Conservation (phyloP, 1,140 invertebrate species). For the Heliconius hewitsoni region DNA sequence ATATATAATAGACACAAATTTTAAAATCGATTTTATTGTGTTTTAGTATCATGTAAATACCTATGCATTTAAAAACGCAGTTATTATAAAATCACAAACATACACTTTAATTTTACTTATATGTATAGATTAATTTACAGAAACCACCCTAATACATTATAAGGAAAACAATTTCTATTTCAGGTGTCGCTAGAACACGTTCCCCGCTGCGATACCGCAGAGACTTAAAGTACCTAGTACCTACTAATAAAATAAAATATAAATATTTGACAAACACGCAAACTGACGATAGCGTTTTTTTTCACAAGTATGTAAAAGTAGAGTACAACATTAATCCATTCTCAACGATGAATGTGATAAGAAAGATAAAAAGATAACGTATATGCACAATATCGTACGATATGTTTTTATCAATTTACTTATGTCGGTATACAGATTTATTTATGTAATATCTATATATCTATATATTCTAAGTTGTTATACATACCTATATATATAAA, state of each 20-base stretch:
- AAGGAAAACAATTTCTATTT: not conserved
- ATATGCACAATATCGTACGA: slow-evolving; percentile 15
- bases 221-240: not conserved
- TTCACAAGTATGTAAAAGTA: not conserved
- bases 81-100: too few species aligned
- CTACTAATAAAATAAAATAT: too few species aligned
- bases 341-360: not conserved
- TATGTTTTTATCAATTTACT: slow-evolving; percentile 15
- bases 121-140: not conserved
- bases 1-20: too few species aligned
- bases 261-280: too few species aligned
- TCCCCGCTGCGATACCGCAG: not conserved
- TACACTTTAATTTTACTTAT: too few species aligned
- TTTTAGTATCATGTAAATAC: too few species aligned
- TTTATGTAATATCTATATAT: not conserved
- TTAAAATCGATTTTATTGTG: too few species aligned
- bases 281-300: not conserved
- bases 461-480: not conserved
- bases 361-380: slow-evolving; percentile 7
- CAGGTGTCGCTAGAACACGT: not conserved
- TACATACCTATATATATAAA: too few species aligned
- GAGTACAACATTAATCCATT: slow-evolving; percentile 11
- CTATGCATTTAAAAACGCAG: too few species aligned
- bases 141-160: not conserved
- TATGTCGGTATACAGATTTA: not conserved